These are phyloP conservation scores for Palythoa heliodiscus DNA, from an alignment of 92 coral and sea anemone species.

Conservation along the genomic window DNA sequence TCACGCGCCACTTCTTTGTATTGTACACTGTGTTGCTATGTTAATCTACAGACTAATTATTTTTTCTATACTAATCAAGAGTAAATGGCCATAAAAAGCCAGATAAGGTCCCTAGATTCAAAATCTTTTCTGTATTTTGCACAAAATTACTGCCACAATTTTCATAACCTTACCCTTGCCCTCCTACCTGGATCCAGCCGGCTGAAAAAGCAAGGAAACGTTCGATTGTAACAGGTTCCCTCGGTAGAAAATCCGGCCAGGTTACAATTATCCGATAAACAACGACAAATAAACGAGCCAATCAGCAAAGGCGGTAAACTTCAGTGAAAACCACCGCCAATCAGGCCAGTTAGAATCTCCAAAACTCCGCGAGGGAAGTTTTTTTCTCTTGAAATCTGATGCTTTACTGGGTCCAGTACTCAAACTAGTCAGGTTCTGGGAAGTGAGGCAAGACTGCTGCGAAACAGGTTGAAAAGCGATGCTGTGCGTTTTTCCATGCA, in stretches of 20 bases:
- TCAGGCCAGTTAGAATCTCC: too few relatives aligned
- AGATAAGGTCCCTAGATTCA: not conserved
- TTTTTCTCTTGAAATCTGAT: too few relatives aligned
- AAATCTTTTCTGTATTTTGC: not conserved
- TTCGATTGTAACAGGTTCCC: conserved; percentile 22
- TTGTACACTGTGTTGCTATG: not conserved
- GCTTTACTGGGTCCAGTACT: too few relatives aligned
- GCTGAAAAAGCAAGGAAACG: not conserved
- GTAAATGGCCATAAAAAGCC: not conserved
- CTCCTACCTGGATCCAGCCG: not conserved
- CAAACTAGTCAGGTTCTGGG: too few relatives aligned
- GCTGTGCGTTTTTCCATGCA: too few relatives aligned
- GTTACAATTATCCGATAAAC: not conserved
- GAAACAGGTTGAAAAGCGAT: too few relatives aligned
- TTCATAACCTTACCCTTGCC: not conserved
- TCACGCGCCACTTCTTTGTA: not conserved
- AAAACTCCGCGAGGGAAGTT: too few relatives aligned
- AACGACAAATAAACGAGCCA: not conserved
- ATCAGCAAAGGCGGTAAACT: not conserved
- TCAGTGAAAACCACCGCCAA: too few relatives aligned
- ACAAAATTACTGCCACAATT: not conserved
- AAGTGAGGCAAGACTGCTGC: too few relatives aligned
- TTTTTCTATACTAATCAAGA: not conserved
- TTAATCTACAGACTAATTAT: not conserved
- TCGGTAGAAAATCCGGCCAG: conserved; percentile 11